Evolutionary conservation across 1,140 invertebrate species (phyloP), one percentile per base, ranked within the genome.

Genomic region (silkworm (Bombyx mori)): DNA sequence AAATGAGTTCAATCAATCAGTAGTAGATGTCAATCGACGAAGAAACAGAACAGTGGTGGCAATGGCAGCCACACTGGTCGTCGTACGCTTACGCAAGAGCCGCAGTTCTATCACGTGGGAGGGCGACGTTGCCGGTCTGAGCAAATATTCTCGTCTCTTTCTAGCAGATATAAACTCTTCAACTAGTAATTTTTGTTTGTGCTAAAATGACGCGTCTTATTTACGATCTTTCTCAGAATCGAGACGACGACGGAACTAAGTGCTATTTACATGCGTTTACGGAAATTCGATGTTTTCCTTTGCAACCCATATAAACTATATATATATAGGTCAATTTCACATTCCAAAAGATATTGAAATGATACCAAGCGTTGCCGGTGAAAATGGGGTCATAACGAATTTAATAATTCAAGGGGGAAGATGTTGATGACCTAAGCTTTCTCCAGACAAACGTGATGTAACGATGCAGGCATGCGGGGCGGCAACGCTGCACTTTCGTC

Each of bases 71-170:
- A 52, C 65, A 49, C 61, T 65, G 75, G 73, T 79, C 73, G 77
- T 79, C 76, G 77, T 78, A 82, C 77, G 78, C 79, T 86, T 87
- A 87, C 84, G 82, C 78, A 87, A 85, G 79, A 85, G 66, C 68
- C 73, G 78, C 69, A n/a, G 74, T 67, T 72, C 73, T 68, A 75
- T 86, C 80, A 86, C 82, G 80, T 86, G 83, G 82, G 66, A 66
- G 57, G 52, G 82, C 80, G 75, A 63, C 71, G 84, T 85, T 87
- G 84, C 82, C 83, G 68, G 66, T 68, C 63, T 65, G 76, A 60
- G 59, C 71, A 57, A 52, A 56, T 71, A 61, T 64, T 58, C 42
- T 66, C 68, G 66, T 86, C 80, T 75, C 77, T 64, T 63, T 84
- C 75, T 68, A 57, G 64, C 79, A 68, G 69, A 67, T 68, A 35